Base-by-base conservation (phyloP, 2,113 vertebrate genomes). In the Thalassarche chlororhynchos region DNA sequence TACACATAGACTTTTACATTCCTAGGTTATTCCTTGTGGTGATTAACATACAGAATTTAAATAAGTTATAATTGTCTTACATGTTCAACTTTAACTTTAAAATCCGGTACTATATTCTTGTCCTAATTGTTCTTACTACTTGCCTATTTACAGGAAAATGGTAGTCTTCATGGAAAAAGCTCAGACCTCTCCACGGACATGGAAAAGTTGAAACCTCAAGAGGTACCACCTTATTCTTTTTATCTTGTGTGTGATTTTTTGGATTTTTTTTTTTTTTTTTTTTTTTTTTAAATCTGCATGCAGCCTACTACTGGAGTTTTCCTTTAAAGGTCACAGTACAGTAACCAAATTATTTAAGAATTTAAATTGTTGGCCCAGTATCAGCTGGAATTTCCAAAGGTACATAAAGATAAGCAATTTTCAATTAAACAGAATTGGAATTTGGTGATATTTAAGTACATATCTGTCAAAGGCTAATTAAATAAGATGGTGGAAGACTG, bases 141-240 rank as follows among this genome's bases (percentile, higher is more conserved):
- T 94, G 17, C 58, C 60, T 92, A 15, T 85, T 96, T 52, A 36
- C 94, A 98, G 98, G 98, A 97, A 44, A 98, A 98, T 77, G 97
- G 97, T 70, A 97, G 93, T 52, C 96, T 98, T 74, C 97, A 97
- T 93, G 97, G 97, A 40, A 98, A 98, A 96, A 97, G 84, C 84
- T 97, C 97, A 66, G 97, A 97, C n/a, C 95, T 98, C 36, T 96
- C 97, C 38, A 93, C 97, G 12, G 97, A 97, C 58, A 96, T 98
- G 32, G 97, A 98, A 21, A 98, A 98, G 75, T 94, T 98, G 95
- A 98, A 98, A 97, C 85, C 96, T 55, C 97, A 98, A 92, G 97
- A 97, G 97, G 97, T 98, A 95, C 49, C 19, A 18, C n/a, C 10
- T 83, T 92, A 71, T 0, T 84, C 14, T 77, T 78, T 79, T 68